Evolutionary conservation across 2,797 vertebrate genomes (phyloP).

Genomic region (Gallinago solitaria): DNA sequence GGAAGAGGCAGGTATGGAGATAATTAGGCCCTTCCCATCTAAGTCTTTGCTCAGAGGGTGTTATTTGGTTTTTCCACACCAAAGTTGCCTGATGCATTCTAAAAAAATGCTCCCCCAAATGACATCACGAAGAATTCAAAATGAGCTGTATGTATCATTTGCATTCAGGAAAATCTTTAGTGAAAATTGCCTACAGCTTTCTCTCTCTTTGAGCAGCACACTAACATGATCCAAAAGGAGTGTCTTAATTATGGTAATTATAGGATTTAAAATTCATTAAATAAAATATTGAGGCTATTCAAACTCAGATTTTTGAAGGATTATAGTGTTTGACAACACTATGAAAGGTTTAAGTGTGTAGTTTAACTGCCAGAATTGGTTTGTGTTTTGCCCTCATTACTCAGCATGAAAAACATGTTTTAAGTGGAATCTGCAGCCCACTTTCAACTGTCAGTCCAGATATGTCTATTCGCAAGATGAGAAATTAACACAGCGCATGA

Average conservation of each 20-base stretch:
- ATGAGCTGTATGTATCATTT: slow-evolving; percentile 25
- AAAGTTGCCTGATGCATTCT: not conserved
- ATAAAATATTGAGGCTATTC: slow-evolving; percentile 48
- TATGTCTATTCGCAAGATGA: slow-evolving; percentile 54
- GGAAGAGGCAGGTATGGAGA: not conserved
- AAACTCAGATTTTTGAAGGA: slow-evolving; percentile 55
- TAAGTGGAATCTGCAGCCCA: slow-evolving; percentile 69
- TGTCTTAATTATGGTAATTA: slow-evolving; percentile 69
- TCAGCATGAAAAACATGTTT: slow-evolving; percentile 67
- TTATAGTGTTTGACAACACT: slow-evolving; percentile 76
- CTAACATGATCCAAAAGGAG: slow-evolving; percentile 65
- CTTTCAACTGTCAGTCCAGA: slow-evolving; percentile 72
- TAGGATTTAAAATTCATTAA: slow-evolving; percentile 63
- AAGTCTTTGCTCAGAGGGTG: not conserved
- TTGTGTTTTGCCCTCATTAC: slow-evolving; percentile 73
- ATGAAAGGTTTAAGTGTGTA: slow-evolving; percentile 73
- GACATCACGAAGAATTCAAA: slow-evolving; percentile 22
- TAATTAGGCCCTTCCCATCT: not conserved
- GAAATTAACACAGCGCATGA: slow-evolving; percentile 45
- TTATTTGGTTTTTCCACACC: not conserved
- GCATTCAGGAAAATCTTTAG: slow-evolving; percentile 44
- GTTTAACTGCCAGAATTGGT: slow-evolving; percentile 74
- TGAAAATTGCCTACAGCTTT: slow-evolving; percentile 57
- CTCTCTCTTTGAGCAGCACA: slow-evolving; percentile 18
- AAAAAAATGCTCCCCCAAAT: not conserved